Percentiles rank a stretch among this genome's conserved stretches.
phyloP scores from a whole-genome alignment of 2,888 invertebrate genomes.

The Saturnia japonica region DNA sequence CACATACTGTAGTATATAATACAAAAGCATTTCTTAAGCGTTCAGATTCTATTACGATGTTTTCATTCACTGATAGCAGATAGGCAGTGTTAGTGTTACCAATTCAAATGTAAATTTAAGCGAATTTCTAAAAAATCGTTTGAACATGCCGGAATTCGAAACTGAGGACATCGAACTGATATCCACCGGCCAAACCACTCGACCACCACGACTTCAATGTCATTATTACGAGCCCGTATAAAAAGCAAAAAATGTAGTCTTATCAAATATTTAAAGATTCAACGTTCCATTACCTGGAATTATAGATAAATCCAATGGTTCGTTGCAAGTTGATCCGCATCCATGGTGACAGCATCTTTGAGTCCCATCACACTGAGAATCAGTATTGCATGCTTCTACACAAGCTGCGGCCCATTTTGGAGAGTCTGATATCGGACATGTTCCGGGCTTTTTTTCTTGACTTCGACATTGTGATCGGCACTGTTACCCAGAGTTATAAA shows the following conservation, averaged over 20 bases:
- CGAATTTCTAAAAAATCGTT: no score
- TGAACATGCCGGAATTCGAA: no score
- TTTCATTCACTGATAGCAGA: no score
- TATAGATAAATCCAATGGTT: constrained; percentile 82
- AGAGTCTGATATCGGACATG: constrained; percentile 64
- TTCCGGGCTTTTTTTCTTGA: constrained; percentile 73
- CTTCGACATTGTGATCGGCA: constrained; percentile 82
- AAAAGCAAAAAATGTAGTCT: neutral
- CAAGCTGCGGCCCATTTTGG: constrained; percentile 83
- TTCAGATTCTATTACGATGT: no score
- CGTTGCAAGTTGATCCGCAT: constrained; percentile 87
- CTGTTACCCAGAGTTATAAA: constrained; percentile 50
- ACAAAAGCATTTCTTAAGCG: no score
- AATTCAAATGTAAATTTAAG: no score
- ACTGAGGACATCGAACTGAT: no score
- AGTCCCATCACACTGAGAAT: constrained; percentile 86
- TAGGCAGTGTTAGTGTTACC: no score
- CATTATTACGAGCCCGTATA: neutral
- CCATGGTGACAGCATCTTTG: constrained; percentile 86
- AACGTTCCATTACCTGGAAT: constrained; percentile 72
- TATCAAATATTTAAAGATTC: neutral
- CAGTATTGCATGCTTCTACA: constrained; percentile 82
- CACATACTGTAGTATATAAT: no score
- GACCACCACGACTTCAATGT: no score
- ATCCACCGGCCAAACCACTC: no score